phyloP scores from a whole-genome alignment of 2,797 vertebrate genomes.

The Nyctibius grandis region DNA sequence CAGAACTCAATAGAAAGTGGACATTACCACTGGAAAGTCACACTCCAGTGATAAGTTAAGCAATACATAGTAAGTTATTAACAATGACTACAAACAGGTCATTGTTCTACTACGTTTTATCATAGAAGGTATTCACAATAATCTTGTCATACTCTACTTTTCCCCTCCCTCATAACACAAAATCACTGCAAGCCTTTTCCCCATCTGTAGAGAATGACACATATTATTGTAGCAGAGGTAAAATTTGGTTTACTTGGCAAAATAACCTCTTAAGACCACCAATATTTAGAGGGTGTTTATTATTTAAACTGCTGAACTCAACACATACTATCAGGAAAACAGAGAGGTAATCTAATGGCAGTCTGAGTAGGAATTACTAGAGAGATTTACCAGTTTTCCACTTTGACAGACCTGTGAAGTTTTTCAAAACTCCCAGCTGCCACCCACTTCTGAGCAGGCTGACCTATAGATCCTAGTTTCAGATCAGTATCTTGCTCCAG shows the following conservation, averaged over 20 bases:
- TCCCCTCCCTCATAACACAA: neutral
- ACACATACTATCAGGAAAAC: neutral
- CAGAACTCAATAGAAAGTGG: neutral
- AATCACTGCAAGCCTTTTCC: neutral
- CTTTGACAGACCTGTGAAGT: neutral
- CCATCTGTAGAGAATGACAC: neutral
- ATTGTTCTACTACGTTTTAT: neutral
- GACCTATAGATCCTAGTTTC: neutral
- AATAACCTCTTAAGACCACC: neutral
- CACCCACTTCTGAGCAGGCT: neutral
- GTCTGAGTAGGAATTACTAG: neutral
- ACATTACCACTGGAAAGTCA: neutral
- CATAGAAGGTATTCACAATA: neutral
- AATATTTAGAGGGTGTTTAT: neutral
- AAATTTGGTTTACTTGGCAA: neutral
- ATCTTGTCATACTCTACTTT: neutral
- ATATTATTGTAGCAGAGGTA: neutral
- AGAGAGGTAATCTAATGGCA: neutral
- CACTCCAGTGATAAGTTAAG: neutral
- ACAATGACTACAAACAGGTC: neutral
- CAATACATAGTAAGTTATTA: neutral
- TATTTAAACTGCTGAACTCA: neutral
- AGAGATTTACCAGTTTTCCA: neutral
- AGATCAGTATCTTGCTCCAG: neutral
- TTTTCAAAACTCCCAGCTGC: neutral